Base-by-base conservation (phyloP, 1,140 invertebrate genomes). In the Cotesia vestalis region DNA sequence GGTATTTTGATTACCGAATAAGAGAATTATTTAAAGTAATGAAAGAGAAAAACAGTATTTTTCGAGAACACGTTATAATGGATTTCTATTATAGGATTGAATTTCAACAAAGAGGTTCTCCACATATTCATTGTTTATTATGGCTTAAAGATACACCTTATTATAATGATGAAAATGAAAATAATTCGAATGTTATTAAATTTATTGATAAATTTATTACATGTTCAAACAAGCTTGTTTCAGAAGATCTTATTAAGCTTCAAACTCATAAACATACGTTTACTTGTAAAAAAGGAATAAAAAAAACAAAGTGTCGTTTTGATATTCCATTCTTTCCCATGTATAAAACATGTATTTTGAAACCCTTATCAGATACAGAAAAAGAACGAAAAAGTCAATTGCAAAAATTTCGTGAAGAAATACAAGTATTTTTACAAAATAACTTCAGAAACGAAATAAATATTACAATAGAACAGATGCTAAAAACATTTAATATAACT, bases 51-150 rank as follows among this genome's bases (percentile, higher is more conserved):
- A 61, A 36, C 27, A 61, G 59, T 27, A 17, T 61, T 17, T 61
- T 61, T 51, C 17, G 51, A 46, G 12, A 62, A 40, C 40, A 75
- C 35, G 35, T 72, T 53, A 36, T 74, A 17, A 67, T 60, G 64
- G 73, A 82, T 69, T 75, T 69, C 66, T 83, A 79, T 67, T 79
- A 76, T 61, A 72, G 81, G 77, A 83, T 85, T 75, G 86, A 85
- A 82, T 88, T 86, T 80, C 84, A 85, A 79, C 83, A 86, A 79
- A 77, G 80, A 72, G 88, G 83, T 34, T 80, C 76, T 74, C 84
- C 77, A 67, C 80, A 79, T 72, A 69, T 77, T 8, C 81, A 84
- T 66, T 61, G 59, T 35, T 61, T 61, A 27, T 52, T 72, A 40
- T 72, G 64, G 34, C 46, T 64, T 17, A 66, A 72, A 51, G 55